Evolutionary conservation across 2,113 vertebrate genomes (phyloP), one percentile per base, ranked within the genome.

Genomic region (Parus major): DNA sequence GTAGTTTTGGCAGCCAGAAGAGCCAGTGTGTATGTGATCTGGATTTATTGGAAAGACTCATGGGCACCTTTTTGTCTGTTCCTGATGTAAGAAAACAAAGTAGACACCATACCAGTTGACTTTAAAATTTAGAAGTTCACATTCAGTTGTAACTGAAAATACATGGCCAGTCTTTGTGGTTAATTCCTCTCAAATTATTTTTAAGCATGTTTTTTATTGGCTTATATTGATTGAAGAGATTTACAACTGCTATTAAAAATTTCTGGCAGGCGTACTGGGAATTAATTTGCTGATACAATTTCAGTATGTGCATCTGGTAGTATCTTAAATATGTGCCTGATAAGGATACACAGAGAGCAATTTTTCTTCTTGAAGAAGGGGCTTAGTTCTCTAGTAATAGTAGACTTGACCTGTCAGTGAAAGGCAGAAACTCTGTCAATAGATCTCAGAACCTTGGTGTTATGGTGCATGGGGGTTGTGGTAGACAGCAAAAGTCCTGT

Each of bases 151-250:
- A 77, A 80, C 60, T 86, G 81, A 86, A 92, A 92, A 77, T 86
- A 41, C 9, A 5, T 70, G 18, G 12, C 24, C 17, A 78, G 22
- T 73, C 50, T 44, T n/a, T 70, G 19, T 65, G 23, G 12, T 80
- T 95, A 95, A 78, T 86, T 50, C 39, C 17, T 93, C 61, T 94
- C 31, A 85, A 90, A 80, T 63, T 28, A 50, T 86, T 84, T 84
- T 44, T 59, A 71, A 75, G 53, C 13, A 90, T 22, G 41, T 79
- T 84, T 90, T 95, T 89, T 63, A 75, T 71, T 55, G 50, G 33
- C 39, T 82, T 87, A 80, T 79, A 78, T 82, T 93, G 24, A 33
- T 88, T 94, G 35, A 78, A 60, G 77, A 91, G 46, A 71, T 83
- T 81, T 93, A 60, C 52, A 92, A 53, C 36, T 73, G 18, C 17